phyloP scores from a whole-genome alignment of 2,888 invertebrate genomes.

The Agriopis aurantiaria region DNA sequence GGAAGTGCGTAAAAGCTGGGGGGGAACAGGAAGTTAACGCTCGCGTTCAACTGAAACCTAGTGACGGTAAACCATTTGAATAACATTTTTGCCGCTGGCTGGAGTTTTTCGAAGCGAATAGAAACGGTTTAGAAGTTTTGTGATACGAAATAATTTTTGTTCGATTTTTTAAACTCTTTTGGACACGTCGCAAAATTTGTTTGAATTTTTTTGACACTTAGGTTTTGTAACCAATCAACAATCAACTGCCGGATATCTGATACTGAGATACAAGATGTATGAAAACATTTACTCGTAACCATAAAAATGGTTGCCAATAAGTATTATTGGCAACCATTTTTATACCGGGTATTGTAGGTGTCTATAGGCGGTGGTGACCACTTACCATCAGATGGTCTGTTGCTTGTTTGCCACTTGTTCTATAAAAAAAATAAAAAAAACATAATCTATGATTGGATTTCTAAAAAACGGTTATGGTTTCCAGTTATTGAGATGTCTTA shows the following conservation, averaged over 20 bases:
- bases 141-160: not conserved
- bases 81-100: slow-evolving; percentile 30
- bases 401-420: too few relatives aligned
- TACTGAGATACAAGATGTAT: too few relatives aligned
- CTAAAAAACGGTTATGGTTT: too few relatives aligned
- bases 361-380: too few relatives aligned
- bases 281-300: too few relatives aligned
- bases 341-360: too few relatives aligned
- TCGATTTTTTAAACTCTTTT: slow-evolving; percentile 2
- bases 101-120: slow-evolving; percentile 33
- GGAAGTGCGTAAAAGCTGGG: slow-evolving; percentile 32
- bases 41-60: slow-evolving; percentile 42
- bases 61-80: slow-evolving; percentile 45
- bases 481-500: too few relatives aligned
- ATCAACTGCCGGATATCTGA: not conserved
- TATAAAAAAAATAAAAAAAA: too few relatives aligned
- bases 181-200: not conserved
- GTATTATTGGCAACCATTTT: too few relatives aligned
- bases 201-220: not conserved
- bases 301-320: too few relatives aligned
- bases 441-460: too few relatives aligned
- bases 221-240: not conserved
- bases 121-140: slow-evolving; percentile 20
- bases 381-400: too few relatives aligned
- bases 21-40: slow-evolving; percentile 40